Base-by-base conservation (phyloP, 2,888 invertebrate species). In the Agrotis exclamationis region DNA sequence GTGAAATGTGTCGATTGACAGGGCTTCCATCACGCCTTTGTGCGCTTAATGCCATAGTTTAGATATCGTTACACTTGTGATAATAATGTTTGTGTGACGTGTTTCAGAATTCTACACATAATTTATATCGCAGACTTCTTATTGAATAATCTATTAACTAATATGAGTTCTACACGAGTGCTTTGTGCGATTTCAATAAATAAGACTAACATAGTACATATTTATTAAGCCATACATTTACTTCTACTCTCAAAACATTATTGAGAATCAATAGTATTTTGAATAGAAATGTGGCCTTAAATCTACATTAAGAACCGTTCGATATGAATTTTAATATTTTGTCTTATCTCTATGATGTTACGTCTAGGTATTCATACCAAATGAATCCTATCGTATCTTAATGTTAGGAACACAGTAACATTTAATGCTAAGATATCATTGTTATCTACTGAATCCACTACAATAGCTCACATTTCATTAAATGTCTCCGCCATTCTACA, bases 361-460 rank as follows among this genome's bases (percentile, higher is more conserved):
- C 63, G 28, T 28, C 7, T 28, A n/a, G 2, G 7, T 54, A 64
- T 68, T 76, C 63, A 20, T 33, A 80, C 2, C 33, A 53, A 60
- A 81, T 81, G 69, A 62, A 69, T 62, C 50, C 18, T 18, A 50
- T 53, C 16, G 20, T 64, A 81, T 81, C 70, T 77, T 62, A 77
- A 76, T 64, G 78, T 28, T 60, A 20, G 62, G 22, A 58, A 58
- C 39, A 64, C 54, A 58, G 44, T 76, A 65, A 62, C 57, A 54
- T 70, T 78, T 22, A 68, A 70, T 82, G 39, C 47, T 44, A 58
- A 62, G 63, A 62, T 68, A 82, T 62, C 20, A 16, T 20, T 67
- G 62, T 57, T 62, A 54, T 72, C 39, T 68, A 45, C 80, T 62
- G 54, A 22, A 73, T 58, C 62, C 54, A 65, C 50, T 62, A 67